Conservation (phyloP, 1,140 invertebrate genomes). For the Philotrypesis tridentata region DNA sequence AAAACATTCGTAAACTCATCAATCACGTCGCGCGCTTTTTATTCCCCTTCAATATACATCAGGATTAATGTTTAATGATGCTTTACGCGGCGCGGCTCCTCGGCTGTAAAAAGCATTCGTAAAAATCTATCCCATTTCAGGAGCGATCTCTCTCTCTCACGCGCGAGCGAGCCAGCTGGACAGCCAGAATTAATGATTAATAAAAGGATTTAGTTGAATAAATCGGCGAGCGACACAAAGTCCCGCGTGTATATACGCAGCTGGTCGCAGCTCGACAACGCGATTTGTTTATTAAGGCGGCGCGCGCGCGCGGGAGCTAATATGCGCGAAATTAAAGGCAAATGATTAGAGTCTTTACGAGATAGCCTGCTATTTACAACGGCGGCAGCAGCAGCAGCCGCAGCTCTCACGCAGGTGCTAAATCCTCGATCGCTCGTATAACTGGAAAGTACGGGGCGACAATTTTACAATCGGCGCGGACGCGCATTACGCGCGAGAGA, state of each 20-base stretch:
- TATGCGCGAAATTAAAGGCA: constrained; percentile 10
- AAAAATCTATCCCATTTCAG: constrained; percentile 21
- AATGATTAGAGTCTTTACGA: constrained; percentile 19
- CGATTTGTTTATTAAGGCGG: constrained; percentile 16
- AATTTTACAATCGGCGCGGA: constrained; percentile 59
- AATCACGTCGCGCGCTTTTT: constrained; percentile 34
- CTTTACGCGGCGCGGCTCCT: not conserved
- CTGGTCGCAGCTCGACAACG: too few species aligned
- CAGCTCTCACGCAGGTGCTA: constrained; percentile 13
- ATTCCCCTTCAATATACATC: not conserved
- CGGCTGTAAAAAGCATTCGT: not conserved
- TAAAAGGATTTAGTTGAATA: not conserved
- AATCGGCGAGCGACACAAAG: not conserved
- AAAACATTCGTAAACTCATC: constrained; percentile 39
- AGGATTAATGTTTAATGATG: constrained; percentile 37
- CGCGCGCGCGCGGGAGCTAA: not conserved
- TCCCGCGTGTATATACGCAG: too few species aligned
- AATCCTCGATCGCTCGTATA: constrained; percentile 26
- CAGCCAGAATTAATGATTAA: not conserved
- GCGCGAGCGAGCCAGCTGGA: not conserved
- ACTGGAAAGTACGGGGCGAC: constrained; percentile 34
- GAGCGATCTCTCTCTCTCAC: not conserved
- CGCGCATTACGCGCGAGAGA: constrained; percentile 17
- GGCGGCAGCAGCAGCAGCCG: too few species aligned
- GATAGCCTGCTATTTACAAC: not conserved